Evolutionary conservation across 2,888 invertebrate species (phyloP).

Genomic region (Aplocera efformata): DNA sequence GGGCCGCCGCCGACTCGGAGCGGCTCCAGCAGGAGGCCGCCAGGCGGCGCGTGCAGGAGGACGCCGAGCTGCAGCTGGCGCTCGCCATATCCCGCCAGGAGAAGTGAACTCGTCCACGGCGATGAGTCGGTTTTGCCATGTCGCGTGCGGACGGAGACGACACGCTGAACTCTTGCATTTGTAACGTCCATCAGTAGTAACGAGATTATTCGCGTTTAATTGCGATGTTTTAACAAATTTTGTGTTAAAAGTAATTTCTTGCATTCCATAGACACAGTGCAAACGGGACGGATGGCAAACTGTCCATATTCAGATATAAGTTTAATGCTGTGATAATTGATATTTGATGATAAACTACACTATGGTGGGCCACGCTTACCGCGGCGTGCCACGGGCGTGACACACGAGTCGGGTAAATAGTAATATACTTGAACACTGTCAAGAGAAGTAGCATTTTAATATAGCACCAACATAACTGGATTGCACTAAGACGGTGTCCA

Average conservation of each 20-base stretch:
- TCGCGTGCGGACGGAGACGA: constrained; percentile 9
- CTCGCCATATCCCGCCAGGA: constrained; percentile 83
- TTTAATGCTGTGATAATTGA: constrained; percentile 21
- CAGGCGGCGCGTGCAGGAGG: constrained; percentile 81
- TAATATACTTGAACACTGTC: too few species aligned
- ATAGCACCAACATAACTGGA: too few species aligned
- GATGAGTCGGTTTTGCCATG: constrained; percentile 18
- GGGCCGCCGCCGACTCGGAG: constrained; percentile 86
- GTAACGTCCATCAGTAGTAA: constrained; percentile 14
- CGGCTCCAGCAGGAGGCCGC: constrained; percentile 82
- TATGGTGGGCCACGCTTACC: constrained; percentile 15
- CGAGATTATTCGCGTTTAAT: constrained; percentile 2
- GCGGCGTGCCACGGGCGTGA: too few species aligned
- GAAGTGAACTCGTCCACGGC: constrained; percentile 43
- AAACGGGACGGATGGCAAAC: constrained; percentile 1
- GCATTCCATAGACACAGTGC: constrained; percentile 20
- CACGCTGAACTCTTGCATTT: constrained; percentile 13
- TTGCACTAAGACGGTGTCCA: too few species aligned
- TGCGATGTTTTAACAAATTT: constrained; percentile 3
- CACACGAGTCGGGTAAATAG: too few species aligned
- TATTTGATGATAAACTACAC: constrained; percentile 14
- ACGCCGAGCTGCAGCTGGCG: constrained; percentile 87
- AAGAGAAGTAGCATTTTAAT: too few species aligned
- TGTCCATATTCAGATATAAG: constrained; percentile 14
- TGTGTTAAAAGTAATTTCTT: constrained; percentile 5